A percentile compares a stretch with the other conserved stretches of the same genome.
Conservation (phyloP, 2,888 invertebrate genomes). For the Polietes domitor region DNA sequence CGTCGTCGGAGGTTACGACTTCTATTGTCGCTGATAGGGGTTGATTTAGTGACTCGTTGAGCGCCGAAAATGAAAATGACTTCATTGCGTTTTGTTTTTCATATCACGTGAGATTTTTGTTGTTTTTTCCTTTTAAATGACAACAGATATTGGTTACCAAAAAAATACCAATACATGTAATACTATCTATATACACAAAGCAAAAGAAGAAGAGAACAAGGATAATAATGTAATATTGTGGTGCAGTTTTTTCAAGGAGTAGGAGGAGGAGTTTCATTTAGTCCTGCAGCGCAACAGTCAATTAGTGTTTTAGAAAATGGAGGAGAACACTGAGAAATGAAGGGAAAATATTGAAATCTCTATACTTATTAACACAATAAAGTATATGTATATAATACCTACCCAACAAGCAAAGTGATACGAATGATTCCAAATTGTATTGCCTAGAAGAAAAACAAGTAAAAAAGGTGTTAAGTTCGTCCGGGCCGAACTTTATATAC, state of each 20-base stretch:
- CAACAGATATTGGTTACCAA: slow-evolving; percentile 73
- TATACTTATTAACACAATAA: too few species aligned
- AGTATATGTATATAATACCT: too few species aligned
- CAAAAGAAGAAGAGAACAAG: not conserved
- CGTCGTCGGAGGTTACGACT: slow-evolving; percentile 73
- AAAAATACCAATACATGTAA: slow-evolving; percentile 28
- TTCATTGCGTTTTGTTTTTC: slow-evolving; percentile 67
- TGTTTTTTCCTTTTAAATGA: slow-evolving; percentile 59
- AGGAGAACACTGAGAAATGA: too few species aligned
- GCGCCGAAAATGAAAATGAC: slow-evolving; percentile 78
- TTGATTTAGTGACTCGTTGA: slow-evolving; percentile 80
- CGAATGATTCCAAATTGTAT: too few species aligned
- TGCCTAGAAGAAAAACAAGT: too few species aligned
- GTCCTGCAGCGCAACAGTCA: slow-evolving; percentile 34
- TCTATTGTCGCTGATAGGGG: slow-evolving; percentile 76
- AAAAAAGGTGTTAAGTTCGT: too few species aligned
- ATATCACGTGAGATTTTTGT: slow-evolving; percentile 33
- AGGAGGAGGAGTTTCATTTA: slow-evolving; percentile 74
- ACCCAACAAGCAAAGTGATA: too few species aligned
- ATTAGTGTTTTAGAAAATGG: not conserved
- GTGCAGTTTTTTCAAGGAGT: slow-evolving; percentile 23
- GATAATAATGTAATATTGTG: not conserved
- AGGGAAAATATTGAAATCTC: too few species aligned
- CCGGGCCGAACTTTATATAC: too few species aligned
- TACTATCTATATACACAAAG: not conserved